A percentile compares a stretch with the other conserved stretches of the same genome.
Conservation (phyloP, 2,797 vertebrate species). For the Clarias platycephalus region DNA sequence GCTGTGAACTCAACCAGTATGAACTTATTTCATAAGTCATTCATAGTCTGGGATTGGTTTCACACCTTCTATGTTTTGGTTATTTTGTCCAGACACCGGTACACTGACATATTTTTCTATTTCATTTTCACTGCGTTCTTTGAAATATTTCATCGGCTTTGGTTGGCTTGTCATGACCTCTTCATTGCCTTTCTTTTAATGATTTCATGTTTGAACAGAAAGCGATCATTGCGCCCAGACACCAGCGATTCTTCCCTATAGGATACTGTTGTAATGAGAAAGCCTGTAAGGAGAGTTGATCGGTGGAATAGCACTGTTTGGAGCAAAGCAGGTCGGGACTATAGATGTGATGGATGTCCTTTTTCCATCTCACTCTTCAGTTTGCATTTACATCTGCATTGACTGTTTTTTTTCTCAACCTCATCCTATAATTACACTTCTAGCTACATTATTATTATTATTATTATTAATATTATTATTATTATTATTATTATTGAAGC, state of each 20-base stretch:
- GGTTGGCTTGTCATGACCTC: conserved; percentile 37
- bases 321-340: conserved; percentile 48
- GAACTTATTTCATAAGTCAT: background rate
- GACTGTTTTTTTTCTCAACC: conserved; percentile 11
- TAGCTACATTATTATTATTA: background rate
- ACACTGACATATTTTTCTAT: background rate
- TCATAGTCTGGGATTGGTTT: background rate
- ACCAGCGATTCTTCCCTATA: conserved; percentile 52
- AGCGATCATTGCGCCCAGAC: conserved; percentile 51
- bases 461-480: too few species aligned
- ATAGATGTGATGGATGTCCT: conserved; percentile 38
- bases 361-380: conserved; percentile 21
- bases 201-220: conserved; percentile 53
- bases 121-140: conserved; percentile 16
- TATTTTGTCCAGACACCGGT: background rate
- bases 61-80: background rate
- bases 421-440: background rate
- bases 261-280: conserved; percentile 57
- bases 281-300: conserved; percentile 58
- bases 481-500: background rate
- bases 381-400: conserved; percentile 21
- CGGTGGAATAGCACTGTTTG: conserved; percentile 46
- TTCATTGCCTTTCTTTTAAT: conserved; percentile 33
- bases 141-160: conserved; percentile 27
- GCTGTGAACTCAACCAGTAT: background rate